A percentile compares a stretch with the other conserved stretches of the same genome.
Conservation (phyloP, 2,113 vertebrate species). For the Garra rufa region DNA sequence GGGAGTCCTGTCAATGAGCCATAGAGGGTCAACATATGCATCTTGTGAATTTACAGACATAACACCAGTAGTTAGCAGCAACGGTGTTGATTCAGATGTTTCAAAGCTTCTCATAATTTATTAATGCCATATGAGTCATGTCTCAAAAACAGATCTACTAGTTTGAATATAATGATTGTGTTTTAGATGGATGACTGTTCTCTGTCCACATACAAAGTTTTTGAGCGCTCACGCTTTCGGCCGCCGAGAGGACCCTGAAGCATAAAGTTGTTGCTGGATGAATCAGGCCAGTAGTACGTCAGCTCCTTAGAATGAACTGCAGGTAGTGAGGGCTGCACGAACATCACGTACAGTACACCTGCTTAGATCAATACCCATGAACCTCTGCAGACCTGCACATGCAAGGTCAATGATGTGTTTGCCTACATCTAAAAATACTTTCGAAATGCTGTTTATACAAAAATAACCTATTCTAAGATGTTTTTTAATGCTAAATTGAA, state of each 20-base stretch:
- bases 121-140: conserved; percentile 19
- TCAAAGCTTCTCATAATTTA: background rate
- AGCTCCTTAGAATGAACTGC: conserved; percentile 25
- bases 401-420: background rate
- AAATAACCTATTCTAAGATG: background rate
- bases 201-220: conserved; percentile 4
- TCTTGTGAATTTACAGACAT: conserved; percentile 17
- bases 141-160: background rate
- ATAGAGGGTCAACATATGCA: conserved; percentile 11
- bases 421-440: background rate
- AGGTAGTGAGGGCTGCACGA: conserved; percentile 1
- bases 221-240: conserved; percentile 24
- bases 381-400: background rate
- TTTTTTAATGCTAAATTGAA: background rate
- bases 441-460: background rate
- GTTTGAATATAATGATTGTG: background rate
- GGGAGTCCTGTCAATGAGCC: conserved; percentile 12
- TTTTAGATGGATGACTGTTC: conserved; percentile 46
- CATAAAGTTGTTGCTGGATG: conserved; percentile 42
- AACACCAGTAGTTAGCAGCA: conserved; percentile 19
- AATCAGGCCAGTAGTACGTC: background rate
- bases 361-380: background rate
- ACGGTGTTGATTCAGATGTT: conserved; percentile 31
- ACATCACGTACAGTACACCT: conserved; percentile 36
- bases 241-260: background rate